phyloP scores from a whole-genome alignment of 2,888 invertebrate genomes.

The Drosophila pullipes region DNA sequence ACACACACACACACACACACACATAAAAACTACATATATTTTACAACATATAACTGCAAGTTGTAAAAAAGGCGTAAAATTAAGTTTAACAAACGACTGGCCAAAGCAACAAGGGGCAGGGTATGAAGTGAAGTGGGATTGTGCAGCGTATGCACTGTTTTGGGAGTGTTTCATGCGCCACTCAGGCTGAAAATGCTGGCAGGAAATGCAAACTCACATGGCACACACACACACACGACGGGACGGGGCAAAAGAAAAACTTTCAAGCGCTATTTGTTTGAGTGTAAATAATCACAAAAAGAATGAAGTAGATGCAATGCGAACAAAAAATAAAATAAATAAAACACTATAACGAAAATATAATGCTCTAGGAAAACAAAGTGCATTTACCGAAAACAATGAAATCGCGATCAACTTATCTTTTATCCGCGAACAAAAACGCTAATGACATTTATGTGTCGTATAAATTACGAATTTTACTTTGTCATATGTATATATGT shows the following conservation, averaged over 20 bases:
- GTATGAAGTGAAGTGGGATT: slow-evolving; percentile 1
- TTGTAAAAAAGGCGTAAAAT: slow-evolving; percentile 80
- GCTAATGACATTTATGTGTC: not conserved
- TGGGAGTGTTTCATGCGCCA: slow-evolving; percentile 60
- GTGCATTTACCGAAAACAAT: slow-evolving; percentile 8
- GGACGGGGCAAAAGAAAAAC: slow-evolving; percentile 55
- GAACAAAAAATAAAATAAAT: not conserved
- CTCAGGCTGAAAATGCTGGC: slow-evolving; percentile 77
- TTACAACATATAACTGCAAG: slow-evolving; percentile 75
- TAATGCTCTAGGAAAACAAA: slow-evolving; percentile 32
- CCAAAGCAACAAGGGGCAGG: slow-evolving; percentile 11
- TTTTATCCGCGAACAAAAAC: not conserved
- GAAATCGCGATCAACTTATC: slow-evolving; percentile 3
- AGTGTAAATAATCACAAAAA: slow-evolving; percentile 76
- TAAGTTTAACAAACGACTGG: slow-evolving; percentile 75
- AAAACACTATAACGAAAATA: slow-evolving; percentile 29
- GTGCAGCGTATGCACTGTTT: slow-evolving; percentile 19
- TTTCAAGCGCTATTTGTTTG: slow-evolving; percentile 79
- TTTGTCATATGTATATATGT: not conserved
- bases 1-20: slow-evolving; percentile 11
- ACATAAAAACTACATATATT: slow-evolving; percentile 30
- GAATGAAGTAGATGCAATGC: slow-evolving; percentile 28
- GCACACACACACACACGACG: slow-evolving; percentile 13
- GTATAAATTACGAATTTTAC: not conserved
- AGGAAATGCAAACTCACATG: slow-evolving; percentile 76